Base-by-base conservation (phyloP, 2,888 invertebrate species). In the Ariolimax columbianus region DNA sequence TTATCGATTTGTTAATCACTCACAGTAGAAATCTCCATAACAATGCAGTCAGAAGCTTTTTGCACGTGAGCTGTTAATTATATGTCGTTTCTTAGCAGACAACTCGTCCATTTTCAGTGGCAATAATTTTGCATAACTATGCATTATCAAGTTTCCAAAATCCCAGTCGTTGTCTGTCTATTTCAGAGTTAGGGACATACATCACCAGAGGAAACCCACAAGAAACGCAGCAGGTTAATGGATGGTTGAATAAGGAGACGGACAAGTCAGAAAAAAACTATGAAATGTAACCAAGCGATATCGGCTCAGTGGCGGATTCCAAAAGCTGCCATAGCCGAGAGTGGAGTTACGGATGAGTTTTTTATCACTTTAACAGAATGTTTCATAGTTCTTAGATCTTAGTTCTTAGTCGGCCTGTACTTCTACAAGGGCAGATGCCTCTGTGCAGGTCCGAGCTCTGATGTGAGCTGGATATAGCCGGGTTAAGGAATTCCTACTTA, bases 61-160 rank as follows among this genome's bases (percentile, higher is more conserved):
- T 73, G 73, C 47, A 43, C 43, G 36, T 33, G 47, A 73, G n/a
- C n/a, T 19, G 40, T 43, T 47, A 73, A 73, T 47, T 43, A 30
- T 0, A 43, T n/a, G 9, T 43, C 26, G 47, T 73, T 73, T 43
- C 43, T 47, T 19, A 47, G 73, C 38, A 7, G 43, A 43, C 73
- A 73, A 26, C 30, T 73, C 47, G n/a, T 73, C 9, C n/a, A 73
- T 73, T 73, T n/a, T 73, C n/a, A 43, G n/a, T 0, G 73, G 40
- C 47, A n/a, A 3, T 14, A n/a, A n/a, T 73, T 73, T 73, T 43
- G 47, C 73, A 73, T 73, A 73, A 73, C 43, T 47, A 73, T 73
- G n/a, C 47, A 40, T n/a, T 36, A 47, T n/a, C n/a, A 23, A 30
- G 11, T 30, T 7, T 47, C 73, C 73, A 2, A 73, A n/a, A 43